Conservation (phyloP, 1,140 invertebrate species). For the Aradophagus sp. region DNA sequence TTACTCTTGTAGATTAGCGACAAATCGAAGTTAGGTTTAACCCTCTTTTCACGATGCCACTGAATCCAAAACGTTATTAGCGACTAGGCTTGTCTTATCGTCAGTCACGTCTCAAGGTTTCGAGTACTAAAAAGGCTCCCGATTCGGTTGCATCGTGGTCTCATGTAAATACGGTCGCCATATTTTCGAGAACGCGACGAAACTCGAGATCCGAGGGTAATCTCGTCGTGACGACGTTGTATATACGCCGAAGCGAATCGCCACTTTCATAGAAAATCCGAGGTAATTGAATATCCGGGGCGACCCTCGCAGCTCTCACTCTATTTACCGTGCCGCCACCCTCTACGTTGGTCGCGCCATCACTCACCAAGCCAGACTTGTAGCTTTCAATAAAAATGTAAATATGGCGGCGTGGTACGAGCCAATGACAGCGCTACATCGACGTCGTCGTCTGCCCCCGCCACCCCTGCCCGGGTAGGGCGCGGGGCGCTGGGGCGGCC, state of each 20-base stretch:
- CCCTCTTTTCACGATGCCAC: too few species aligned
- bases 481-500: constrained; percentile 23
- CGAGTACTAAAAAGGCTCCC: too few species aligned
- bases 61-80: too few species aligned
- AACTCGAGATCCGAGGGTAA: constrained; percentile 63
- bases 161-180: constrained; percentile 63
- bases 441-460: constrained; percentile 57
- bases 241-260: constrained; percentile 68
- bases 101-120: too few species aligned
- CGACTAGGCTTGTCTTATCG: too few species aligned
- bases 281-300: constrained; percentile 74
- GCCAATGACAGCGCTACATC: constrained; percentile 75
- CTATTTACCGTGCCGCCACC: constrained; percentile 35
- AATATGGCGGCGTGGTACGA: constrained; percentile 74
- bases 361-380: constrained; percentile 71
- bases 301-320: constrained; percentile 27
- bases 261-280: constrained; percentile 71
- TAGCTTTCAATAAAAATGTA: constrained; percentile 76
- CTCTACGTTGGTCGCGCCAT: constrained; percentile 62
- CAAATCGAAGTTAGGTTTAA: too few species aligned
- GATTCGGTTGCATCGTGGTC: constrained; percentile 1
- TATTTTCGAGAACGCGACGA: constrained; percentile 66
- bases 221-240: constrained; percentile 66
- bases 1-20: too few species aligned
- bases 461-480: not conserved